Conservation (phyloP, 2,113 vertebrate species). For the Pteronura brasiliensis region DNA sequence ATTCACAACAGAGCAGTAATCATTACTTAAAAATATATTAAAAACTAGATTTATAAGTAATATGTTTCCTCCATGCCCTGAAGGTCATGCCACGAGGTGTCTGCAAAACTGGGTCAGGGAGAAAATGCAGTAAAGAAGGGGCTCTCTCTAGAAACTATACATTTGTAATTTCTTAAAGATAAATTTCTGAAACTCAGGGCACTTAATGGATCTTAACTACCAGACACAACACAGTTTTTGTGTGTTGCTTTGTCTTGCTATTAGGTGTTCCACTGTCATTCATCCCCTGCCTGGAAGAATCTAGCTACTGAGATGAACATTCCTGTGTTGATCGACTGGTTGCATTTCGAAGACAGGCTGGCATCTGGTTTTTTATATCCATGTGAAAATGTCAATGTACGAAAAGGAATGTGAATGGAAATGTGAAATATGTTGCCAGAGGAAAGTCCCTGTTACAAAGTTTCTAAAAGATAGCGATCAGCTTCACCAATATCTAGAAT, state of each 20-base stretch:
- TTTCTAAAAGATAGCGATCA: background rate
- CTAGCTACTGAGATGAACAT: background rate
- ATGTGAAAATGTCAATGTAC: background rate
- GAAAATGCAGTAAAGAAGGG: background rate
- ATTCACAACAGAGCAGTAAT: slow-evolving; percentile 12
- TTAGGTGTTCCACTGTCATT: background rate
- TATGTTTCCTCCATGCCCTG: background rate
- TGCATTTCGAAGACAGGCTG: background rate
- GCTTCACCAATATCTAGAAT: background rate
- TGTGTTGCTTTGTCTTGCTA: background rate
- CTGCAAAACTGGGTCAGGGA: background rate
- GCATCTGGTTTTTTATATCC: background rate
- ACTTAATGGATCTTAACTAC: background rate
- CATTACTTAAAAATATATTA: slow-evolving; percentile 41
- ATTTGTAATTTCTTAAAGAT: slow-evolving; percentile 25
- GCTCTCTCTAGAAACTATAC: background rate
- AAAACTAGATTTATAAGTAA: background rate
- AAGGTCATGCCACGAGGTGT: background rate
- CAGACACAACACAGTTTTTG: background rate
- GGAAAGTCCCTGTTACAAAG: background rate
- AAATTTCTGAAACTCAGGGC: background rate
- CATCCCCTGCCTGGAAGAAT: background rate
- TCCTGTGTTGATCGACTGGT: background rate
- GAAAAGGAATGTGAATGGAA: background rate
- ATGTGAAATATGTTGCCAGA: background rate